Evolutionary conservation across 2,888 invertebrate genomes (phyloP).

Genomic region (Thumatha senex): DNA sequence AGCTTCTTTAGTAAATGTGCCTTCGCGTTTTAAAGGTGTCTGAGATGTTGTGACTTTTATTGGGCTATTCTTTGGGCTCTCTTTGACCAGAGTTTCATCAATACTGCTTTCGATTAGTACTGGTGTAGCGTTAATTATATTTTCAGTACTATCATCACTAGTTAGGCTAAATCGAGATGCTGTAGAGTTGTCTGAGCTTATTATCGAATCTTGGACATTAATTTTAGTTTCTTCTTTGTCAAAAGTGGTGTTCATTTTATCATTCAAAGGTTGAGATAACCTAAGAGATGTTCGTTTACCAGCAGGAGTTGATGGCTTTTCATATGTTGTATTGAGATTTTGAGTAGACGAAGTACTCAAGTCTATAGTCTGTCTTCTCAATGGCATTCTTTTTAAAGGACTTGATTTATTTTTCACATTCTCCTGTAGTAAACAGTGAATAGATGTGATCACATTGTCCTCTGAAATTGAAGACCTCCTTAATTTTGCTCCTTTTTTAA

Average conservation of each 20-base stretch:
- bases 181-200: constrained; percentile 56
- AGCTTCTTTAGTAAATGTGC: constrained; percentile 70
- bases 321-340: constrained; percentile 40
- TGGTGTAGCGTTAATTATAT: constrained; percentile 62
- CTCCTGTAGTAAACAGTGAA: constrained; percentile 14
- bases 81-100: constrained; percentile 49
- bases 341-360: constrained; percentile 10
- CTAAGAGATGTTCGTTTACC: too few species aligned
- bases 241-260: constrained; percentile 49
- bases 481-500: constrained; percentile 19
- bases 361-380: constrained; percentile 14
- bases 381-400: constrained; percentile 17
- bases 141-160: constrained; percentile 65
- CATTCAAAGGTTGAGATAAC: neutral
- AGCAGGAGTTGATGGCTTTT: constrained; percentile 18
- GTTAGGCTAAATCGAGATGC: constrained; percentile 62
- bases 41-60: constrained; percentile 7
- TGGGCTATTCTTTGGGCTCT: neutral
- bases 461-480: constrained; percentile 29
- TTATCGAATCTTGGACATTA: constrained; percentile 35
- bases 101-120: constrained; percentile 69
- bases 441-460: constrained; percentile 22
- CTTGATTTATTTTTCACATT: constrained; percentile 22
- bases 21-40: constrained; percentile 65
- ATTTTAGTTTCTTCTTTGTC: constrained; percentile 36